Evolutionary conservation across 2,113 vertebrate species (phyloP).

Genomic region (Chionodraco myersi): DNA sequence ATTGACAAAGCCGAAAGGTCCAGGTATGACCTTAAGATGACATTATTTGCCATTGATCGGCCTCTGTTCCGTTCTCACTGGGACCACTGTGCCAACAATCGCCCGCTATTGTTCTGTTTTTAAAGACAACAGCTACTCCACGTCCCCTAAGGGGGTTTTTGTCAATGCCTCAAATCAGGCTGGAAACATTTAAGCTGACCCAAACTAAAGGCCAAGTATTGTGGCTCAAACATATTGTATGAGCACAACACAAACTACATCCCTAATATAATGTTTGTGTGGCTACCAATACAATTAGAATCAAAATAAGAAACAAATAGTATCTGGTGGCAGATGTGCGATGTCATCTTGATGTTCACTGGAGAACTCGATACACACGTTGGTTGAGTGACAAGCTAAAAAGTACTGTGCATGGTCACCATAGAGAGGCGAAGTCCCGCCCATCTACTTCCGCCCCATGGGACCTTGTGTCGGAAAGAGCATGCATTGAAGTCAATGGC

Average conservation of each 20-base stretch:
- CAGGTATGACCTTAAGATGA: slow-evolving; percentile 82
- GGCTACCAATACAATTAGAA: too few species aligned
- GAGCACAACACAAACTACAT: not conserved
- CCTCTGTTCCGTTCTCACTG: slow-evolving; percentile 72
- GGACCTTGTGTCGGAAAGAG: too few species aligned
- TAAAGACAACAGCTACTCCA: slow-evolving; percentile 71
- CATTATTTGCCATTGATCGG: slow-evolving; percentile 82
- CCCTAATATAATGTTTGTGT: not conserved
- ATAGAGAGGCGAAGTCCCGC: too few species aligned
- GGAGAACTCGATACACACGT: too few species aligned
- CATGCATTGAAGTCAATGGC: too few species aligned
- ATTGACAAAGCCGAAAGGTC: slow-evolving; percentile 80
- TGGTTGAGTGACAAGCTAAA: too few species aligned
- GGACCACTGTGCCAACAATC: slow-evolving; percentile 66
- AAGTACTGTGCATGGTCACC: not conserved
- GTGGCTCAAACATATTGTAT: not conserved
- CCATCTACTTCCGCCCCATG: too few species aligned
- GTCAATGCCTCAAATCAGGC: slow-evolving; percentile 37
- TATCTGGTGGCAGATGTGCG: too few species aligned
- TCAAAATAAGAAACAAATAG: too few species aligned
- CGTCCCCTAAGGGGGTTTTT: slow-evolving; percentile 36
- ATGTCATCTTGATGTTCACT: too few species aligned
- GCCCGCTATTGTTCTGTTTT: slow-evolving; percentile 71
- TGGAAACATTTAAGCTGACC: slow-evolving; percentile 25
- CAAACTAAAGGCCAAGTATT: slow-evolving; percentile 10